Conservation (phyloP, 2,888 invertebrate species). For the Lasioglossum oenotherae region DNA sequence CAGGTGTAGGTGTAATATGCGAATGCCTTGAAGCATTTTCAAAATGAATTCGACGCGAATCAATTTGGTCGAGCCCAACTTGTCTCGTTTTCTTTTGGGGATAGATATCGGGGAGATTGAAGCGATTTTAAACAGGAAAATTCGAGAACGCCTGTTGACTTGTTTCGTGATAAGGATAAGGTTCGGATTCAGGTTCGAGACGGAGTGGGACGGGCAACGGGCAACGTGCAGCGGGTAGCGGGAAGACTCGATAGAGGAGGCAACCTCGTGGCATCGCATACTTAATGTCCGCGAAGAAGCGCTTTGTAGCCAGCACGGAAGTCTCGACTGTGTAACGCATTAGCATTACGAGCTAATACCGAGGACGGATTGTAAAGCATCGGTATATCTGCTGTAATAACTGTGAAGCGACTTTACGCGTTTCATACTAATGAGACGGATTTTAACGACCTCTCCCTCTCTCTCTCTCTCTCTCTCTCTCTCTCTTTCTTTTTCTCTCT, state of each 20-base stretch:
- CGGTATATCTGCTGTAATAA: slow-evolving; percentile 82
- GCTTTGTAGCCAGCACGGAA: slow-evolving; percentile 81
- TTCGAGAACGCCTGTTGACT: not conserved
- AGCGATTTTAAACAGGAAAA: not conserved
- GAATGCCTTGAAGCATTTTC: not conserved
- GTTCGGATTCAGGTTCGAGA: not conserved
- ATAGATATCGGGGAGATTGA: too few species aligned
- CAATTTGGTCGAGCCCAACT: too few species aligned
- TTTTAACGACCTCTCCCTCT: slow-evolving; percentile 69
- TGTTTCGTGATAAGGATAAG: slow-evolving; percentile 19
- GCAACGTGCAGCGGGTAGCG: not conserved
- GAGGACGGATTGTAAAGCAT: slow-evolving; percentile 82
- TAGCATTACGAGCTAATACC: slow-evolving; percentile 82
- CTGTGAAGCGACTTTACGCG: slow-evolving; percentile 81
- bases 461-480: not conserved
- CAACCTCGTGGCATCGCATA: slow-evolving; percentile 72
- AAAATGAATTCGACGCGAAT: not conserved
- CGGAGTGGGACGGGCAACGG: slow-evolving; percentile 32
- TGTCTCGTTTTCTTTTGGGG: too few species aligned
- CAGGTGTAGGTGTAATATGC: not conserved
- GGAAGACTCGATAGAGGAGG: slow-evolving; percentile 46
- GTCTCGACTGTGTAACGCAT: slow-evolving; percentile 79
- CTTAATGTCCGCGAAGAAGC: slow-evolving; percentile 76
- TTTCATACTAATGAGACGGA: slow-evolving; percentile 80
- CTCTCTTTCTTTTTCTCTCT: not conserved